These are phyloP conservation scores for Philaethria dido DNA, from an alignment of 2,888 invertebrate species.

Conservation along the genomic window DNA sequence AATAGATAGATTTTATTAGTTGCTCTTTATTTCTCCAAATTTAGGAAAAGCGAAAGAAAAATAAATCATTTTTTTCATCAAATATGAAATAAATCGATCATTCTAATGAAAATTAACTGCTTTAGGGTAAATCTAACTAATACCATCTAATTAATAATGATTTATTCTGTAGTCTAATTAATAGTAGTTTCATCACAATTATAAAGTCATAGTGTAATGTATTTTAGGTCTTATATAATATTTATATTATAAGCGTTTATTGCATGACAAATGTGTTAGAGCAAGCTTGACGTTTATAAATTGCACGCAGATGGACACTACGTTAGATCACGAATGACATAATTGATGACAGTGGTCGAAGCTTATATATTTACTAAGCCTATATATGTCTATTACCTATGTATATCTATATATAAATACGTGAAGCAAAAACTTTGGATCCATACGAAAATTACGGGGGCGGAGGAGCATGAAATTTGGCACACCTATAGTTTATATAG, in stretches of 20 bases:
- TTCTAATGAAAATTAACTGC: conserved; percentile 4
- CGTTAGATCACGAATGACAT: conserved; percentile 36
- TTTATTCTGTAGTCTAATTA: conserved; percentile 30
- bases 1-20: too few species aligned
- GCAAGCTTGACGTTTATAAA: conserved; percentile 34
- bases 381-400: too few species aligned
- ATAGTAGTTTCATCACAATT: conserved; percentile 29
- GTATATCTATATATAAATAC: too few species aligned
- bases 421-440: too few species aligned
- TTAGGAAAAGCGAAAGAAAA: too few species aligned
- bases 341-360: conserved; percentile 32
- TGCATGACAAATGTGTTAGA: conserved; percentile 21
- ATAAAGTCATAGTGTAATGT: conserved; percentile 5
- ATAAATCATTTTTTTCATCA: too few species aligned
- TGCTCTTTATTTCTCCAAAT: too few species aligned
- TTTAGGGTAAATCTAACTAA: neutral
- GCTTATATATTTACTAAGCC: conserved; percentile 11
- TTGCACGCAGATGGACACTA: conserved; percentile 36
- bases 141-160: conserved; percentile 24
- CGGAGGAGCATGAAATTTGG: too few species aligned
- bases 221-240: conserved; percentile 17
- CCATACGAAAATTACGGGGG: too few species aligned
- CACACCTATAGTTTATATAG: too few species aligned
- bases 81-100: neutral
- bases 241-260: conserved; percentile 21